phyloP scores from a whole-genome alignment of 37 sponge, comb jelly and placozoan species.

The Chondrilla cf. caribensis region DNA sequence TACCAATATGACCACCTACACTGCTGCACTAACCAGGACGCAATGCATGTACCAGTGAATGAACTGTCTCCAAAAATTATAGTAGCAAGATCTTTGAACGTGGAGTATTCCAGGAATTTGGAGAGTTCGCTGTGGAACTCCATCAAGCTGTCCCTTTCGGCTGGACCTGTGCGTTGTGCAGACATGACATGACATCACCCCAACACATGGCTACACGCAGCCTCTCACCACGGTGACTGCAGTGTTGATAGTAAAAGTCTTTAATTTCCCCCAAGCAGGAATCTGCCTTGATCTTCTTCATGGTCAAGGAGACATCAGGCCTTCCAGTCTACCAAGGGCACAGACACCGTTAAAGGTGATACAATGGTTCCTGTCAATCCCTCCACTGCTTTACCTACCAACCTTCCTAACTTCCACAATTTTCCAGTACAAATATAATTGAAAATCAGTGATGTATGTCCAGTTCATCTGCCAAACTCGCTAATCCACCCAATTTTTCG shows the following conservation, averaged over 20 bases:
- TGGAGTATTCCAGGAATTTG: slow-evolving; percentile 11
- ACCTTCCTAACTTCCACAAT: too few relatives aligned
- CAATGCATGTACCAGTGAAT: slow-evolving; percentile 4
- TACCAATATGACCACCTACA: too few relatives aligned
- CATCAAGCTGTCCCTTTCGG: not conserved
- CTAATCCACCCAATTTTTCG: too few relatives aligned
- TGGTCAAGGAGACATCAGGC: slow-evolving; percentile 2
- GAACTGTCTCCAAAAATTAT: slow-evolving; percentile 13
- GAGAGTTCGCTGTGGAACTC: not conserved
- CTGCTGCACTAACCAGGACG: not conserved
- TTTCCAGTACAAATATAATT: too few relatives aligned
- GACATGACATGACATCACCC: too few relatives aligned
- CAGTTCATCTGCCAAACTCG: too few relatives aligned
- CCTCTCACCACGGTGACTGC: not conserved
- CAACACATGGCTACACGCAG: not conserved
- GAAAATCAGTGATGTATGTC: too few relatives aligned
- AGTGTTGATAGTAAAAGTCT: not conserved
- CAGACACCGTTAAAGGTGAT: too few relatives aligned
- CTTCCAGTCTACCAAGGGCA: not conserved
- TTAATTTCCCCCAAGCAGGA: not conserved
- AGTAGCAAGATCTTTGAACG: slow-evolving; percentile 1
- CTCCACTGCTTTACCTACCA: too few relatives aligned
- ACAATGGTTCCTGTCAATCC: too few relatives aligned
- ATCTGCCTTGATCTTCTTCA: not conserved
- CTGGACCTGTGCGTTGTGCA: too few relatives aligned